phyloP scores from a whole-genome alignment of 2,113 vertebrate species.

The Ifrita kowaldi region DNA sequence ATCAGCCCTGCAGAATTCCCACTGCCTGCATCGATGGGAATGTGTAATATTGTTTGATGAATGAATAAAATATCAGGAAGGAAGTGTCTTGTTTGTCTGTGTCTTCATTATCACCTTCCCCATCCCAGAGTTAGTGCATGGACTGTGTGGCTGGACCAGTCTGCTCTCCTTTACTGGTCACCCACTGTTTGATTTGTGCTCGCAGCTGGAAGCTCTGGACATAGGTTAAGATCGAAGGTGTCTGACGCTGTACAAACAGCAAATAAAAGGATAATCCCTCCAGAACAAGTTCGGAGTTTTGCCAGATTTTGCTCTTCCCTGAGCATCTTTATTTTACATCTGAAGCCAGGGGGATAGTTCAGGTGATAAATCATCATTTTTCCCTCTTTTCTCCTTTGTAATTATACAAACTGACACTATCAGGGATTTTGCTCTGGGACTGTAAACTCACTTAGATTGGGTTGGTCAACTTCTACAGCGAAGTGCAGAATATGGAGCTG shows the following conservation, averaged over 20 bases:
- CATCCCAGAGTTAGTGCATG: not conserved
- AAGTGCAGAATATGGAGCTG: not conserved
- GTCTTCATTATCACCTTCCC: constrained; percentile 44
- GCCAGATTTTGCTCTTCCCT: not conserved
- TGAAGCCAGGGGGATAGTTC: not conserved
- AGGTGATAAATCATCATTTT: not conserved
- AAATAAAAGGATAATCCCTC: not conserved
- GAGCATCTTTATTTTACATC: not conserved
- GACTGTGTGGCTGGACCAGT: not conserved
- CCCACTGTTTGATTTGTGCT: not conserved
- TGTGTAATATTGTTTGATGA: constrained; percentile 36
- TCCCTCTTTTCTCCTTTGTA: not conserved
- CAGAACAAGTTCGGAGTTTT: not conserved
- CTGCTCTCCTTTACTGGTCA: not conserved
- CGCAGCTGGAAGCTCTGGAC: not conserved
- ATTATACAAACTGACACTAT: not conserved
- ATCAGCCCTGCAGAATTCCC: not conserved
- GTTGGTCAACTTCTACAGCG: not conserved
- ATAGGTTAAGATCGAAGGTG: not conserved
- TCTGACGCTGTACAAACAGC: not conserved
- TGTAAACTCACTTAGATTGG: not conserved
- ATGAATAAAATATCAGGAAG: constrained; percentile 54
- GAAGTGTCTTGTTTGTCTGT: constrained; percentile 34
- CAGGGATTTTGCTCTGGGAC: not conserved
- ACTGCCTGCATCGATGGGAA: not conserved